Percentiles rank a stretch among this genome's conserved stretches.
Conservation (phyloP, 2,797 vertebrate species). For the Staurois parvus region DNA sequence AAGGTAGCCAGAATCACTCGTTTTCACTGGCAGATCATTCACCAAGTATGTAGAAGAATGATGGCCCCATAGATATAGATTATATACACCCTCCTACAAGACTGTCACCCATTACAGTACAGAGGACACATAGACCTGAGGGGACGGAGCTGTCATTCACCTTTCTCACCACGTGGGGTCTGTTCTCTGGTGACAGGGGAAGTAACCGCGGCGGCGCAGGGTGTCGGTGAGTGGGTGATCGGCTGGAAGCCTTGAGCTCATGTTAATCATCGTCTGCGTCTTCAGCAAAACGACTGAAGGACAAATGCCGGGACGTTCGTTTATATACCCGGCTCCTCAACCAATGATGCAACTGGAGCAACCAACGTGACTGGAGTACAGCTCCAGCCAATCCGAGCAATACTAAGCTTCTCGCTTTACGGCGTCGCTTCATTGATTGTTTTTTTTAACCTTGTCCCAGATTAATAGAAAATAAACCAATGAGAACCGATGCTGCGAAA, state of each 20-base stretch:
- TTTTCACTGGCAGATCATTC: too few species aligned
- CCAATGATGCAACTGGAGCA: background rate
- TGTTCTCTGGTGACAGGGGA: constrained; percentile 39
- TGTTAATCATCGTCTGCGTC: constrained; percentile 59
- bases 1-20: too few species aligned
- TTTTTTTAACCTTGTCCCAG: background rate
- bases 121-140: too few species aligned
- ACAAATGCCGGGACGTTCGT: background rate
- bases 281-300: constrained; percentile 57
- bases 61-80: too few species aligned
- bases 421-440: background rate
- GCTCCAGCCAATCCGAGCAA: background rate
- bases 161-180: constrained; percentile 60
- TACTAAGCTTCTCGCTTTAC: background rate
- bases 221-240: constrained; percentile 36
- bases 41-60: too few species aligned
- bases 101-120: too few species aligned
- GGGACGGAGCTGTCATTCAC: background rate
- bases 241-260: constrained; percentile 37
- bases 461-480: background rate
- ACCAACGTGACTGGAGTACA: background rate
- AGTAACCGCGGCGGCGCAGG: constrained; percentile 37
- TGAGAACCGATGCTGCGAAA: background rate
- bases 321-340: constrained; percentile 20
- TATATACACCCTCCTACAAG: too few species aligned